phyloP scores from a whole-genome alignment of 2,888 invertebrate genomes.

The Philaethria dido region DNA sequence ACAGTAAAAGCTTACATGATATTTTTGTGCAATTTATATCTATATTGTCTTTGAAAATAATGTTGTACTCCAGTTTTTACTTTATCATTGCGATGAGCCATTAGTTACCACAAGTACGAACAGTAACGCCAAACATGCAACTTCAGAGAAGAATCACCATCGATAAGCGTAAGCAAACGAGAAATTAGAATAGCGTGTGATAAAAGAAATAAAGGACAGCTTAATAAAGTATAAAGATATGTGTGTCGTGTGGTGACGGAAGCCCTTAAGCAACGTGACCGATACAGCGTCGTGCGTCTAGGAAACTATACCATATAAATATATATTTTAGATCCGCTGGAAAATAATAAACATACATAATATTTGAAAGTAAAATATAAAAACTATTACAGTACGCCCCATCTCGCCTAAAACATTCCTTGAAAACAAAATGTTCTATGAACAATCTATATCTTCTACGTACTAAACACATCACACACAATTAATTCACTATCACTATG shows the following conservation, averaged over 20 bases:
- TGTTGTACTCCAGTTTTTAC: constrained; percentile 13
- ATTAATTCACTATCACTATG: constrained; percentile 71
- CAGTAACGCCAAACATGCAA: constrained; percentile 47
- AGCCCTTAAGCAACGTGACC: constrained; percentile 47
- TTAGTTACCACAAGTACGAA: constrained; percentile 39
- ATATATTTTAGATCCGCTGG: constrained; percentile 40
- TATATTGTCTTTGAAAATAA: neutral
- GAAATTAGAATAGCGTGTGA: constrained; percentile 43
- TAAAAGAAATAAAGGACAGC: constrained; percentile 40
- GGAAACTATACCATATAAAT: constrained; percentile 42
- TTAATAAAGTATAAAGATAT: constrained; percentile 37
- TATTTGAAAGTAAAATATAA: constrained; percentile 48
- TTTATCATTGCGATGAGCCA: constrained; percentile 8
- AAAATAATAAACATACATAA: constrained; percentile 50
- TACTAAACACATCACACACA: constrained; percentile 72
- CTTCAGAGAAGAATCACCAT: constrained; percentile 44
- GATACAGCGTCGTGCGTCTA: constrained; percentile 44
- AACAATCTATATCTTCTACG: constrained; percentile 52
- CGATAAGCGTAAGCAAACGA: constrained; percentile 55
- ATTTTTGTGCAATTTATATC: neutral
- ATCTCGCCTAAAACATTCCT: constrained; percentile 76
- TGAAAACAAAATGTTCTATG: constrained; percentile 58
- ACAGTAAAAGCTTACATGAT: neutral
- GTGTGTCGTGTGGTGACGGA: constrained; percentile 44
- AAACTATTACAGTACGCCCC: constrained; percentile 63